Evolutionary conservation across 1,140 invertebrate genomes (phyloP).

Genomic region (Nylanderia fulva): DNA sequence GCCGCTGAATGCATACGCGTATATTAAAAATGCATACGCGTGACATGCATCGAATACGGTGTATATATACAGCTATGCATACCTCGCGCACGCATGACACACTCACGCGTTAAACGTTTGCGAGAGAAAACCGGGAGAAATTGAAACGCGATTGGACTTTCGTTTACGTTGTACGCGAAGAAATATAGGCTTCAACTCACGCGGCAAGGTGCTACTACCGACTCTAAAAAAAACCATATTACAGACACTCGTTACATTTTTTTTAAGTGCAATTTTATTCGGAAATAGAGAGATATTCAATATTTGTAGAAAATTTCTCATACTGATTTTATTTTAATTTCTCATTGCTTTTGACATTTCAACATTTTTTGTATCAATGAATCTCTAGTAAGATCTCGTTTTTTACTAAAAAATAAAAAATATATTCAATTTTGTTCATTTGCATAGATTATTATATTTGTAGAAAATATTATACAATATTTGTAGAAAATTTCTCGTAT

Average conservation of each 20-base stretch:
- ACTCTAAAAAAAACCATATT: background rate
- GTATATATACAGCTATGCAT: background rate
- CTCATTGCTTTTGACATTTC: background rate
- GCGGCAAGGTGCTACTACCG: background rate
- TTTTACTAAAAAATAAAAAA: background rate
- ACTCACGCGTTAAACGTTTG: slow-evolving; percentile 64
- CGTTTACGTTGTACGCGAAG: slow-evolving; percentile 66
- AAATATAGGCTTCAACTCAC: slow-evolving; percentile 18
- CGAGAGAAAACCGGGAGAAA: slow-evolving; percentile 80
- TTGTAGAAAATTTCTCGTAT: too few relatives aligned
- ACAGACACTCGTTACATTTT: background rate
- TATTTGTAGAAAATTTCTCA: too few relatives aligned
- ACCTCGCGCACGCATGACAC: background rate
- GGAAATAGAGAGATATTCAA: background rate
- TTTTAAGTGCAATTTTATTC: background rate
- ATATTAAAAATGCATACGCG: slow-evolving; percentile 29
- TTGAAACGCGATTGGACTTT: slow-evolving; percentile 79
- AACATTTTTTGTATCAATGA: slow-evolving; percentile 6
- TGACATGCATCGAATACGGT: background rate
- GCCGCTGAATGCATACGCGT: background rate
- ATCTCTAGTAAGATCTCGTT: background rate
- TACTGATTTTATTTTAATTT: too few relatives aligned
- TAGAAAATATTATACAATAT: too few relatives aligned
- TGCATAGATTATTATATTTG: too few relatives aligned
- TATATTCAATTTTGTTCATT: background rate